Evolutionary conservation across 2,888 invertebrate genomes (phyloP), one percentile per base, ranked within the genome.

Genomic region (Amphipoea lucens): DNA sequence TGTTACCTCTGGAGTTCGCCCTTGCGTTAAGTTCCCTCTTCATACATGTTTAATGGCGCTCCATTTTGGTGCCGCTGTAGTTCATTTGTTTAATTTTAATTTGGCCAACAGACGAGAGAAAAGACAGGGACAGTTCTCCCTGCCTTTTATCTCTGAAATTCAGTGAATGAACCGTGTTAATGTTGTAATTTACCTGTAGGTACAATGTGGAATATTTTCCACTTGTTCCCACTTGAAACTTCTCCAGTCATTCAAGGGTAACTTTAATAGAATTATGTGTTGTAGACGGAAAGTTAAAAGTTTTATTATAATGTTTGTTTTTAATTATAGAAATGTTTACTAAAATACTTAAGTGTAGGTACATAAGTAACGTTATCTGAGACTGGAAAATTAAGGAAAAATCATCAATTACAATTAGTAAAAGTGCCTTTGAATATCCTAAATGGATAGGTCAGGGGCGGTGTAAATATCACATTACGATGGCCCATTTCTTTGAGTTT

Each of bases 401-500:
- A 65, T 42, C 40, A 45, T 78, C 23, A 73, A 85, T 74, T n/a
- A 57, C 57, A 71, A 48, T 84, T 73, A 85, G 40, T 45, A 51
- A 75, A 81, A 75, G 85, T 81, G 77, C 36, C 67, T 73, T 84
- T 72, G 76, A 79, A 71, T 76, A 68, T 79, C 62, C 54, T 66
- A 76, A 86, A 83, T 83, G 68, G 69, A 67, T 76, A 74, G 72
- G 76, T 86, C 78, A 73, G 63, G 67, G 69, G 54, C 68, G 66
- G 81, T 72, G 72, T 78, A 79, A 86, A 83, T 78, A 77, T 84
- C 62, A 69, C 84, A 84, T 83, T 78, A 72, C 40, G 48, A 67
- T 78, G 57, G 65, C 66, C 63, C 76, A 85, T 85, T 85, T 74
- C 71, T 82, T 66, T 68, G 74, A 66, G 63, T 86, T 86, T 86